These are phyloP conservation scores for Mastacembelus armatus DNA, from an alignment of 2,797 vertebrate species.

Conservation along the genomic window DNA sequence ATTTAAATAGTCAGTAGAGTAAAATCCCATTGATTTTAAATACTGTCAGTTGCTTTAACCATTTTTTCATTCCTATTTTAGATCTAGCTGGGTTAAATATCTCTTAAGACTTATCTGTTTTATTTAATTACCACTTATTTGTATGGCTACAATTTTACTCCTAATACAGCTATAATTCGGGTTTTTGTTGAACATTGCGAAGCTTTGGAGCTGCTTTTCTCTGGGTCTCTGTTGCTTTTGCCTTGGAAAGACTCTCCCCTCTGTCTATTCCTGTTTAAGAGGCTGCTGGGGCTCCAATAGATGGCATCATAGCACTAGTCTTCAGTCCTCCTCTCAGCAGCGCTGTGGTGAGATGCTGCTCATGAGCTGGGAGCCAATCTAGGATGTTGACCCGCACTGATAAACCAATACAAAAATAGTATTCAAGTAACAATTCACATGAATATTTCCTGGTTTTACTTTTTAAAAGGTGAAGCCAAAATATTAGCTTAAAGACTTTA, in stretches of 20 bases:
- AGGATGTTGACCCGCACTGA: conserved; percentile 14
- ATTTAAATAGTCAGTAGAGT: neutral
- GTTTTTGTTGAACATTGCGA: conserved; percentile 6
- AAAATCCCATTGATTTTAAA: neutral
- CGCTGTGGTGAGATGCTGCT: conserved; percentile 20
- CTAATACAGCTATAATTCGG: neutral
- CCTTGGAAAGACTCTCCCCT: conserved; percentile 19
- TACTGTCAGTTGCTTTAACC: conserved; percentile 1
- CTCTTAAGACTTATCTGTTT: conserved; percentile 19
- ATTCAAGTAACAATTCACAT: neutral
- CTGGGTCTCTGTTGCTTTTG: conserved; percentile 12
- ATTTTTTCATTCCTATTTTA: too few species aligned
- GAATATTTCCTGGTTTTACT: neutral
- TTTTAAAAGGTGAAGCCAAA: neutral
- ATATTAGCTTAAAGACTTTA: neutral
- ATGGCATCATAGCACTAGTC: conserved; percentile 82
- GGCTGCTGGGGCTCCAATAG: conserved; percentile 74
- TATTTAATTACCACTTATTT: conserved; percentile 38
- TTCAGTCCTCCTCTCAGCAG: conserved; percentile 39
- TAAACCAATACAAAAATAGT: conserved; percentile 13
- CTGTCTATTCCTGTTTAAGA: conserved; percentile 24
- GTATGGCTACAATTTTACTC: neutral
- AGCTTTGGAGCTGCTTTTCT: conserved; percentile 16
- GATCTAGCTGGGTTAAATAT: neutral
- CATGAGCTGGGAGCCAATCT: conserved; percentile 15